Base-by-base conservation (phyloP, 2,888 invertebrate species). In the Xestia c-nigrum region DNA sequence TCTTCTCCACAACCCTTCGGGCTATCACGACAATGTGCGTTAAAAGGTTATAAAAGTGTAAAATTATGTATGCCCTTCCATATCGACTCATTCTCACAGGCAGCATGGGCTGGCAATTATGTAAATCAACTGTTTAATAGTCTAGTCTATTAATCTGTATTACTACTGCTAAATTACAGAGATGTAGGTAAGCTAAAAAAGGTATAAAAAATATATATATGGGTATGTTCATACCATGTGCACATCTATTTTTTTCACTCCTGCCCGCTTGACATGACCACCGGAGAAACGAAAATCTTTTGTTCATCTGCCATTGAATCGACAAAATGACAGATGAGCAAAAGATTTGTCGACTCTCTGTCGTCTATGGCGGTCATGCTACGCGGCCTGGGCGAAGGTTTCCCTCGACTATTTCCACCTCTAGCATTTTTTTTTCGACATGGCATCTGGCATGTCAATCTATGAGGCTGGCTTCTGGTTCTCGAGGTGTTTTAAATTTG, bases 31-130 rank as follows among this genome's bases (percentile, higher is more conserved):
- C 14, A 24, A 43, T 52, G 1, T 21, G 47, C 12, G 19, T 10
- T 24, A 40, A 31, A 31, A n/a, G 21, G 21, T n/a, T 38, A 46
- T 40, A 64, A 80, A 80, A 65, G 6, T 64, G 47, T 43, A 50
- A 21, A 50, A 71, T 50, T 38, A 70, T 66, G 21, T n/a, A 81
- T 47, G n/a, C 61, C n/a, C 3, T 43, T 38, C 5, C 59, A 12
- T 64, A 59, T 66, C 40, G 16, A 5, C 31, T 21, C 6, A 21
- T 31, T n/a, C 14, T 0, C 40, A 5, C 1, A 50, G 3, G 38
- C 72, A 65, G 78, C 38, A 70, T 80, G 47, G 72, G 66, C 61
- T 24, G 57, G 38, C 67, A 70, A 81, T 86, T 78, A 85, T 84
- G 84, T 74, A 74, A 76, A 85, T 86, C 24, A 43, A 70, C 57